A percentile compares a stretch with the other conserved stretches of the same genome.
These are phyloP conservation scores for Sciurus vulgaris DNA, from an alignment of 2,797 vertebrate species.

Conservation along the genomic window DNA sequence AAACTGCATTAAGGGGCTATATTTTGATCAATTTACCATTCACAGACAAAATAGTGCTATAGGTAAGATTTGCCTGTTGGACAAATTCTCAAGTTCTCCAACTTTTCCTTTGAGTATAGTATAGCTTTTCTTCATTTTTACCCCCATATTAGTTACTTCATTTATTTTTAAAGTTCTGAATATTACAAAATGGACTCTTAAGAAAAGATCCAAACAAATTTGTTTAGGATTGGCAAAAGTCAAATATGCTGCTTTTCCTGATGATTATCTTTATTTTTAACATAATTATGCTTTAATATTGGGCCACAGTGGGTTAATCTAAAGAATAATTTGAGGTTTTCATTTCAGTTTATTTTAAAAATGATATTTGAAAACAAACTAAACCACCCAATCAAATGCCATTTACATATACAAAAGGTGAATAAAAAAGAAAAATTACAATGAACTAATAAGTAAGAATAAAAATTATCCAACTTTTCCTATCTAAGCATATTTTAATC, in stretches of 20 bases:
- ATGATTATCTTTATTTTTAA: neutral
- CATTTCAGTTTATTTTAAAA: constrained; percentile 28
- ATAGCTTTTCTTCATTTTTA: neutral
- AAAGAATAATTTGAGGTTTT: neutral
- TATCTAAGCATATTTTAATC: neutral
- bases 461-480: neutral
- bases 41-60: neutral
- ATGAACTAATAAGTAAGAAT: neutral
- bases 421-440: neutral
- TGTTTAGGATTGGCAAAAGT: neutral
- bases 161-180: neutral
- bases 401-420: neutral
- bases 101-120: neutral
- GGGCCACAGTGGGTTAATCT: neutral
- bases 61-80: neutral
- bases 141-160: neutral
- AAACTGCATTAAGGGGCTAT: neutral
- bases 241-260: neutral
- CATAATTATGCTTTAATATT: neutral
- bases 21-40: neutral
- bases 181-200: neutral
- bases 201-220: neutral
- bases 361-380: neutral
- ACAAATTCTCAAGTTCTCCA: neutral
- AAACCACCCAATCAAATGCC: neutral